Evolutionary conservation across 2,113 vertebrate genomes (phyloP).

Genomic region (Caranx melampygus): DNA sequence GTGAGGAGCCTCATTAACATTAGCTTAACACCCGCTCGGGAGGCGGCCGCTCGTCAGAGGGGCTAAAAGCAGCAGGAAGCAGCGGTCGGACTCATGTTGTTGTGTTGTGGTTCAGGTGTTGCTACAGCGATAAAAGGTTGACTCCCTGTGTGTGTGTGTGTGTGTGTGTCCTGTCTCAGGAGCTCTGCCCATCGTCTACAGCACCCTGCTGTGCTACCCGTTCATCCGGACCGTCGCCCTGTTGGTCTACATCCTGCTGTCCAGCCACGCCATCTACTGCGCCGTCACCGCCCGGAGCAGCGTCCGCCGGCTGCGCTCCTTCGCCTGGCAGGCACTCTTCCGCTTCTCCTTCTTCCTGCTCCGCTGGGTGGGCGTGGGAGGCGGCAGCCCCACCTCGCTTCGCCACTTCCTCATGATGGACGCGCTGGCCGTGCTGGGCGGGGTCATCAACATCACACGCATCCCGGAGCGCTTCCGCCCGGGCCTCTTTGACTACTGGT

Average conservation of each 20-base stretch:
- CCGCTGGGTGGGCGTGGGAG: conserved; percentile 88
- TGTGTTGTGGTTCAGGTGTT: not conserved
- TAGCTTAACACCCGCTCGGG: not conserved
- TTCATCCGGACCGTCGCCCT: conserved; percentile 88
- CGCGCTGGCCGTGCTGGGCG: conserved; percentile 89
- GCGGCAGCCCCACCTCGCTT: conserved; percentile 89
- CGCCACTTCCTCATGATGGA: conserved; percentile 93
- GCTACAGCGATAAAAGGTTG: not conserved
- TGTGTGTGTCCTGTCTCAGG: conserved; percentile 75
- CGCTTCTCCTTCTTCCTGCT: conserved; percentile 92
- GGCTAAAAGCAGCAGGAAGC: not conserved
- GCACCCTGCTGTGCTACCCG: conserved; percentile 90
- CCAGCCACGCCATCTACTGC: conserved; percentile 90
- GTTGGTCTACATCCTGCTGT: conserved; percentile 88
- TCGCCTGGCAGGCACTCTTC: conserved; percentile 91
- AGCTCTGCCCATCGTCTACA: conserved; percentile 93
- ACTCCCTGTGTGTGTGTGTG: not conserved
- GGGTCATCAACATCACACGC: conserved; percentile 91
- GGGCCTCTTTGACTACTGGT: conserved; percentile 95
- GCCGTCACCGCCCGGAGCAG: conserved; percentile 92
- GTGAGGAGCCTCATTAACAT: not conserved
- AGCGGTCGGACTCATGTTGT: too few relatives aligned
- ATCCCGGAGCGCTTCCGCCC: conserved; percentile 92
- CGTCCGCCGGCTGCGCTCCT: conserved; percentile 89
- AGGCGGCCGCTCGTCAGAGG: not conserved